A percentile compares a stretch with the other conserved stretches of the same genome.
Conservation (phyloP, 2,888 invertebrate species). For the Lithophane semibrunnea region DNA sequence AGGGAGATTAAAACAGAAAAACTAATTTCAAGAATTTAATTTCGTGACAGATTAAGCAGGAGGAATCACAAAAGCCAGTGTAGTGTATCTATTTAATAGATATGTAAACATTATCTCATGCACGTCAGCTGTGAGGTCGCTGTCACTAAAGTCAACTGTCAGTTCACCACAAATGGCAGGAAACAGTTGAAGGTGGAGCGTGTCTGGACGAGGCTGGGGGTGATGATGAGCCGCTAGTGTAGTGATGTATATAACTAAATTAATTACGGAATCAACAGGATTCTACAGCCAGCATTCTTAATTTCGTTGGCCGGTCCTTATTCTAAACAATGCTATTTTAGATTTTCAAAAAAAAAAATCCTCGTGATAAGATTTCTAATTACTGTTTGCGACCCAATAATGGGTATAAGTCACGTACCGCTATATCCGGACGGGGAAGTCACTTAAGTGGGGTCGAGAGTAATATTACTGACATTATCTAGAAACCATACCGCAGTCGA, state of each 20-base stretch:
- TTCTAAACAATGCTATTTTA: not conserved
- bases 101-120: too few relatives aligned
- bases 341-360: not conserved
- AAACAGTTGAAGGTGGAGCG: too few relatives aligned
- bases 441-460: slow-evolving; percentile 18
- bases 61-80: not conserved
- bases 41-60: not conserved
- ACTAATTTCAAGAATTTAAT: slow-evolving; percentile 11
- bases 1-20: not conserved
- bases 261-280: too few relatives aligned
- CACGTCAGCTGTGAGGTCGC: too few relatives aligned
- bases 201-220: too few relatives aligned
- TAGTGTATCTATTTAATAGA: too few relatives aligned
- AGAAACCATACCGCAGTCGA: slow-evolving; percentile 7
- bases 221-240: too few relatives aligned
- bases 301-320: not conserved
- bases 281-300: not conserved
- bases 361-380: slow-evolving; percentile 13
- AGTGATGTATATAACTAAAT: too few relatives aligned
- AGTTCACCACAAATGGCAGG: too few relatives aligned
- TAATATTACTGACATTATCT: slow-evolving; percentile 35
- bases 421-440: slow-evolving; percentile 31
- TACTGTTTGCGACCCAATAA: slow-evolving; percentile 42
- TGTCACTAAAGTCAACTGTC: too few relatives aligned
- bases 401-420: slow-evolving; percentile 42